These are phyloP conservation scores for Hetaerina americana DNA, from an alignment of 1,140 invertebrate genomes.

Conservation along the genomic window DNA sequence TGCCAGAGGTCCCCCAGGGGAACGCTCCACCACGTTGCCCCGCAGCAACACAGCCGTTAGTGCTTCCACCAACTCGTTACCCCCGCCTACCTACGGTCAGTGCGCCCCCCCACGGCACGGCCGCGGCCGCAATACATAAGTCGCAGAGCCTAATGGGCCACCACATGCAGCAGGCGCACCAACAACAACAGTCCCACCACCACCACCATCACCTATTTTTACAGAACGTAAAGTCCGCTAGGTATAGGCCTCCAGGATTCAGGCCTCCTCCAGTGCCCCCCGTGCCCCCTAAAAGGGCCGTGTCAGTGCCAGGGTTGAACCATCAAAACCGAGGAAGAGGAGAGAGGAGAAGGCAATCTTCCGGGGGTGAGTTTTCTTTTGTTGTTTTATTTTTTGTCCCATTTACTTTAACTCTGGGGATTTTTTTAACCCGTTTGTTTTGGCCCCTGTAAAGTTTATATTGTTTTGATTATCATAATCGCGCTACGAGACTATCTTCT, in stretches of 20 bases:
- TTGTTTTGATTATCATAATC: too few relatives aligned
- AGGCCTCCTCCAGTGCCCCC: slow-evolving; percentile 28
- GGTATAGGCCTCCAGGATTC: slow-evolving; percentile 73
- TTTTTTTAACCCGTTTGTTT: background rate
- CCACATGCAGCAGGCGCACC: slow-evolving; percentile 26
- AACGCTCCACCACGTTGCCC: slow-evolving; percentile 44
- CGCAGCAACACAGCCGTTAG: slow-evolving; percentile 35
- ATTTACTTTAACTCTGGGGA: background rate
- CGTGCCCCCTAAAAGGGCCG: slow-evolving; percentile 46
- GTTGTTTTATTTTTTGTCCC: background rate
- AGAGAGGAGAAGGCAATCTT: slow-evolving; percentile 32
- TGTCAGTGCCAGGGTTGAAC: slow-evolving; percentile 58
- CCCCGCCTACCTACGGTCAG: slow-evolving; percentile 51
- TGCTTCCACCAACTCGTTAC: slow-evolving; percentile 58
- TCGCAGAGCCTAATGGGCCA: slow-evolving; percentile 35
- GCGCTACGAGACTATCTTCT: too few relatives aligned
- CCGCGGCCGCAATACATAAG: slow-evolving; percentile 43
- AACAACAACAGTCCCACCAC: slow-evolving; percentile 12
- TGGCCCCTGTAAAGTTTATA: too few relatives aligned
- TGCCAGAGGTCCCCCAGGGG: slow-evolving; percentile 47
- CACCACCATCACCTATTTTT: slow-evolving; percentile 32
- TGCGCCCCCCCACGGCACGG: slow-evolving; percentile 30
- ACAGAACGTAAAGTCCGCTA: slow-evolving; percentile 62
- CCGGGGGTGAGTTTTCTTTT: slow-evolving; percentile 32
- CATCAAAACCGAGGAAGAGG: slow-evolving; percentile 23